Evolutionary conservation across 1,140 invertebrate genomes (phyloP).

Genomic region (Archegozetes longisetosus): DNA sequence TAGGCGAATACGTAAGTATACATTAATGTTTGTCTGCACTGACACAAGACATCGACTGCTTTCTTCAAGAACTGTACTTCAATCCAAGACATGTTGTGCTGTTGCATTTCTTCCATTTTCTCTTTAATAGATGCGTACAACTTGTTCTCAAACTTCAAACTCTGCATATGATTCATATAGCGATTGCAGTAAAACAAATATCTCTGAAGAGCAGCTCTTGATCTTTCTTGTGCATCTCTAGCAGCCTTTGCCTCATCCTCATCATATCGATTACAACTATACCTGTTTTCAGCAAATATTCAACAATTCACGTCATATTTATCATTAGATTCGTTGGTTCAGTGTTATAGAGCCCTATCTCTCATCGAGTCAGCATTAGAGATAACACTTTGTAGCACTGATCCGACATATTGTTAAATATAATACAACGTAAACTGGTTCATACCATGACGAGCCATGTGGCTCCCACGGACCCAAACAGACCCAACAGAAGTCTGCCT

Average conservation of each 20-base stretch:
- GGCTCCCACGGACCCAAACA: slow-evolving; percentile 97
- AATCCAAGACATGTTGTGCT: slow-evolving; percentile 99
- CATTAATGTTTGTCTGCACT: slow-evolving; percentile 94
- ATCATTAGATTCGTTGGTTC: neutral
- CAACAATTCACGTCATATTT: neutral
- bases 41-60: slow-evolving; percentile 92
- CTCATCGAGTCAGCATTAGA: slow-evolving; percentile 1
- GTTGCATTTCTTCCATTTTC: slow-evolving; percentile 99
- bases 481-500: slow-evolving; percentile 97
- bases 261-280: slow-evolving; percentile 95
- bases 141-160: slow-evolving; percentile 92
- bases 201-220: slow-evolving; percentile 70
- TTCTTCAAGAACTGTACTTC: slow-evolving; percentile 74
- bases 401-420: neutral
- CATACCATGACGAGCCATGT: slow-evolving; percentile 85
- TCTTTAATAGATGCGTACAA: slow-evolving; percentile 81
- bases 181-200: slow-evolving; percentile 98
- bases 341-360: neutral
- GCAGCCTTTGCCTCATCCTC: slow-evolving; percentile 92
- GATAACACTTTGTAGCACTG: neutral
- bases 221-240: slow-evolving; percentile 85
- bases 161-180: slow-evolving; percentile 99
- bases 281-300: slow-evolving; percentile 35
- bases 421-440: neutral
- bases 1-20: slow-evolving; percentile 99